Evolutionary conservation across 1,140 invertebrate species (phyloP), one percentile per base, ranked within the genome.

Genomic region (Philopotamus ludificatus): DNA sequence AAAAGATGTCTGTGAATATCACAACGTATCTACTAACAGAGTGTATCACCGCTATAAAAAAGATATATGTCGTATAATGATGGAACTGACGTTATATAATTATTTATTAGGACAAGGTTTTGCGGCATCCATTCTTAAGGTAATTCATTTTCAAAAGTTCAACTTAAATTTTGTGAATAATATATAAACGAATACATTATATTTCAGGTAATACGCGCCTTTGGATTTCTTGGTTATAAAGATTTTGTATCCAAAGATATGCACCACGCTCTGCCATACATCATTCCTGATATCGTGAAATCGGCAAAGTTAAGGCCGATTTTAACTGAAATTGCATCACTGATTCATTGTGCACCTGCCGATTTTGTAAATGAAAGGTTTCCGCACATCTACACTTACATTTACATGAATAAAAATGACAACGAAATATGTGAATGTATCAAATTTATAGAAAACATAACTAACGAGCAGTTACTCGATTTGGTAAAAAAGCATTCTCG

Each of bases 41-140:
- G 76, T 90, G 20, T 90, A 87, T 71, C 81, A 83, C 64, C 82
- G 85, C 74, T 88, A 89, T 71, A 86, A 85, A 70, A 85, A 84
- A 16, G 82, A 87, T 73, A 82, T 87, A 57, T 81, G 88, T 23
- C 77, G 81, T 47, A 74, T 82, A 23, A 81, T 86, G 34, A 83
- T 84, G 57, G 76, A 85, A 20, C 79, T 88, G 64, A 81, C 82
- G 0, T 79, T 85, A 25, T 77, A 78, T 26, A 85, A 85, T 67
- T 82, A 83, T 53, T 74, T 86, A 1, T 74, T 75, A 66, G 77
- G 75, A 1, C 77, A 77, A 53, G 75, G 81, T 42, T 83, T 82
- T 66, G 78, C 79, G 25, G 75, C 78, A 42, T 80, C 73, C 65
- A 80, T 79, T 71, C 72, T 83, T 16, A 80, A 80, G 74, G 75